A percentile compares a stretch with the other conserved stretches of the same genome.
These are phyloP conservation scores for Lordiphosa stackelbergi DNA, from an alignment of 1,140 invertebrate genomes.

Conservation along the genomic window DNA sequence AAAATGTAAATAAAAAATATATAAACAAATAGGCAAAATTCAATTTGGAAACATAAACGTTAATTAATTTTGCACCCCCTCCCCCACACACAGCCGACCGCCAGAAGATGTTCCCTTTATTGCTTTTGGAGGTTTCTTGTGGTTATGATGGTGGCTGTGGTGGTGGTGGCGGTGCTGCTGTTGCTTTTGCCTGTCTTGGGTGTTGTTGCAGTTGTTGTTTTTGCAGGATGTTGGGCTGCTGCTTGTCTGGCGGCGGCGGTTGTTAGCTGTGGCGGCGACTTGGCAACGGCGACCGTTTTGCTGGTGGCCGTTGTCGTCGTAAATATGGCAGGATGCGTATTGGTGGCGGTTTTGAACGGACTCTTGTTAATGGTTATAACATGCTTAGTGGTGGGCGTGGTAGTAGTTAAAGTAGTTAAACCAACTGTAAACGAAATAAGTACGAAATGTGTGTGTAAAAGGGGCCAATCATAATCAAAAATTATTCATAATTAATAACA, in stretches of 20 bases:
- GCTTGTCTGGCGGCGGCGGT: constrained; percentile 23
- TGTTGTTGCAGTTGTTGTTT: constrained; percentile 9
- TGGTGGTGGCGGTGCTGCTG: constrained; percentile 18
- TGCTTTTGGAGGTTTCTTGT: constrained; percentile 29
- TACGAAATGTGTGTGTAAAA: constrained; percentile 59
- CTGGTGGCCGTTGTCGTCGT: constrained; percentile 35
- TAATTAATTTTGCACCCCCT: constrained; percentile 16
- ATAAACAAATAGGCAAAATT: constrained; percentile 24
- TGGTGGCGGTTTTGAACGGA: constrained; percentile 51
- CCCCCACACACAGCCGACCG: background rate
- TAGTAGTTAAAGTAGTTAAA: constrained; percentile 58
- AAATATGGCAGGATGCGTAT: constrained; percentile 37
- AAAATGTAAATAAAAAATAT: constrained; percentile 16
- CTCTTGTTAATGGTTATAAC: constrained; percentile 73
- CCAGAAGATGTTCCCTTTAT: background rate
- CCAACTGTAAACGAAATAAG: constrained; percentile 76
- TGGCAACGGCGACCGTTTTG: constrained; percentile 41
- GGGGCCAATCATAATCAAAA: constrained; percentile 46
- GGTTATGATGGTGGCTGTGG: constrained; percentile 29
- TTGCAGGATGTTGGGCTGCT: constrained; percentile 11
- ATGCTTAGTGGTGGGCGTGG: constrained; percentile 72
- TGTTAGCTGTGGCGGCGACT: constrained; percentile 22
- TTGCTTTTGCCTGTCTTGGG: constrained; percentile 11
- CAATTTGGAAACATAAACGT: constrained; percentile 22
- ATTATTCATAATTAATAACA: constrained; percentile 29